A percentile compares a stretch with the other conserved stretches of the same genome.
Evolutionary conservation across 1,140 invertebrate species (phyloP).

Genomic region (Rhyzopertha dominica): DNA sequence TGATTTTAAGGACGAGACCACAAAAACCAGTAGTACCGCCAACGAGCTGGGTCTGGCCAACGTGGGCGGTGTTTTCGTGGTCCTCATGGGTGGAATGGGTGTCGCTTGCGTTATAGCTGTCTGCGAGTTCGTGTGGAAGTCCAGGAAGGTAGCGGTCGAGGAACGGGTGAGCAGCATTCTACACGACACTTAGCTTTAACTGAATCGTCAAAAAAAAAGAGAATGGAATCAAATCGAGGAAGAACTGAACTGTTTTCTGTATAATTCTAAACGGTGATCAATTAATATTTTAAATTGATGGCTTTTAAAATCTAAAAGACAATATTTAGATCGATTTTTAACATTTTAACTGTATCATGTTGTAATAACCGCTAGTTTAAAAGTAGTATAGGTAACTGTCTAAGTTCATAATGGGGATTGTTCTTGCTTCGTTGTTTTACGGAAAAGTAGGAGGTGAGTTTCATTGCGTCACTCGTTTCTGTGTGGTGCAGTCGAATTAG

Average conservation of each 20-base stretch:
- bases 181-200: constrained; percentile 46
- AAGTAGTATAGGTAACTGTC: constrained; percentile 44
- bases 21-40: constrained; percentile 77
- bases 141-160: constrained; percentile 82
- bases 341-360: too few species aligned
- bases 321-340: too few species aligned
- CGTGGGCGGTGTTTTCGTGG: constrained; percentile 93
- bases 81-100: constrained; percentile 86
- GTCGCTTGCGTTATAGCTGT: constrained; percentile 83
- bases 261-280: too few species aligned
- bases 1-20: constrained; percentile 65
- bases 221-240: too few species aligned
- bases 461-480: too few species aligned
- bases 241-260: too few species aligned
- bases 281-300: too few species aligned
- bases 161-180: constrained; percentile 69
- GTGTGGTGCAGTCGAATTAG: too few species aligned
- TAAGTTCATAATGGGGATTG: constrained; percentile 50
- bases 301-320: too few species aligned
- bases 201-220: too few species aligned
- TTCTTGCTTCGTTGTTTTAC: constrained; percentile 44
- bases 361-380: background rate
- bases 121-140: constrained; percentile 91
- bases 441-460: constrained; percentile 51
- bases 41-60: constrained; percentile 85